Percentiles rank a stretch among this genome's conserved stretches.
phyloP scores from a whole-genome alignment of 1,140 invertebrate genomes.

The Dolichoris vasculosae region DNA sequence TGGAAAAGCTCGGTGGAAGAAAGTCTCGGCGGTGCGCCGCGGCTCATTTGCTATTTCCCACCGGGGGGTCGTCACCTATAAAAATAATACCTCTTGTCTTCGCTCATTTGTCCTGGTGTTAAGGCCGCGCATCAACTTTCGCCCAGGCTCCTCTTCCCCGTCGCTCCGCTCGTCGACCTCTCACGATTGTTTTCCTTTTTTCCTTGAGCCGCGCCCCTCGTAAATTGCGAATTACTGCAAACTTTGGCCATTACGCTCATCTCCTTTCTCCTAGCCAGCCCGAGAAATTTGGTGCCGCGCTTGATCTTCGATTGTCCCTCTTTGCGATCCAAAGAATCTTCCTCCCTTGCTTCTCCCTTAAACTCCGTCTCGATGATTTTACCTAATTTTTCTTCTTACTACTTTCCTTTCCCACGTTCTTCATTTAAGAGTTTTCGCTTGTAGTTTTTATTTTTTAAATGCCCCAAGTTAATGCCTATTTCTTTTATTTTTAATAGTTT shows the following conservation, averaged over 20 bases:
- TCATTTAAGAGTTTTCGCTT: neutral
- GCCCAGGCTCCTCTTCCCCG: neutral
- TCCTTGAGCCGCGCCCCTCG: constrained; percentile 35
- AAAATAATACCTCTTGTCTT: constrained; percentile 66
- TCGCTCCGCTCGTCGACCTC: neutral
- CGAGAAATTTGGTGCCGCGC: neutral
- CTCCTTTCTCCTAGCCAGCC: neutral
- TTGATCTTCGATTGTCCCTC: neutral
- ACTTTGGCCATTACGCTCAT: constrained; percentile 58
- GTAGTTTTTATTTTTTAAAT: neutral
- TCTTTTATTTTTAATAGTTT: too few species aligned
- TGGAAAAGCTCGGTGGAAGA: constrained; percentile 59
- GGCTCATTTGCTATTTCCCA: constrained; percentile 54
- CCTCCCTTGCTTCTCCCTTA: neutral
- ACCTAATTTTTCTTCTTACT: neutral
- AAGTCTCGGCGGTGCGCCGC: constrained; percentile 42
- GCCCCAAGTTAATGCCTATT: too few species aligned
- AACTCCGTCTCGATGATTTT: neutral
- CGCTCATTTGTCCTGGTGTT: constrained; percentile 59
- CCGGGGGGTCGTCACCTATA: constrained; percentile 54
- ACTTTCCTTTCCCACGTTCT: neutral
- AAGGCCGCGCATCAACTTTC: neutral
- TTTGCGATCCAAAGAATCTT: neutral
- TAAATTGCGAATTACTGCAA: constrained; percentile 65
- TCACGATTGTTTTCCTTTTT: constrained; percentile 17